Conservation (phyloP, 2,888 invertebrate genomes). For the Brachylomia viminalis region DNA sequence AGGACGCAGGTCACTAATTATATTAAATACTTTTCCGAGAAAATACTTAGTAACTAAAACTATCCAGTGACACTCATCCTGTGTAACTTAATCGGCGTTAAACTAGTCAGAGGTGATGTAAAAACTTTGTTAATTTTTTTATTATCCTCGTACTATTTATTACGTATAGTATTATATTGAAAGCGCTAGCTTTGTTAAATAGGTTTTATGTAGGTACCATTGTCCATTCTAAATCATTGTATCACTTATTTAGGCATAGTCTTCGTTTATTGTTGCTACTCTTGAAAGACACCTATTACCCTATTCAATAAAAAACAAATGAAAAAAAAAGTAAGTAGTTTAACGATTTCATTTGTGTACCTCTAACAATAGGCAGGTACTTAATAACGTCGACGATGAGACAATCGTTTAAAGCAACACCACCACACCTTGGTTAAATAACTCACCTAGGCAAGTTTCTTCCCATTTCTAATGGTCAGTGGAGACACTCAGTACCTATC, state of each 20-base stretch:
- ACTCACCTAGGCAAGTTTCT: neutral
- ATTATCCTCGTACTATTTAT: neutral
- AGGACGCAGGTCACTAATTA: neutral
- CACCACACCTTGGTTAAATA: neutral
- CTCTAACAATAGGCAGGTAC: too few species aligned
- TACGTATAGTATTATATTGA: constrained; percentile 10
- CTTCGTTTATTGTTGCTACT: neutral
- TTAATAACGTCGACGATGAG: neutral
- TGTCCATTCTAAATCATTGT: neutral
- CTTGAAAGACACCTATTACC: neutral
- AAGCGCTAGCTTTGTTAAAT: neutral
- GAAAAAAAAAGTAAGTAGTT: neutral
- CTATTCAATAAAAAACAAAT: neutral
- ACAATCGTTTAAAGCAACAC: neutral
- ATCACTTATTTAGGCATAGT: neutral
- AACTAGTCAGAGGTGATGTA: constrained; percentile 7
- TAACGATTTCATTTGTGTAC: neutral
- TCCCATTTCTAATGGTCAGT: neutral
- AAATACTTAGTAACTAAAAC: constrained; percentile 1
- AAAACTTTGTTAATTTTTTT: constrained; percentile 14
- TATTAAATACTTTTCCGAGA: constrained; percentile 11
- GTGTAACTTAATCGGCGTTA: constrained; percentile 17
- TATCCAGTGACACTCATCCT: constrained; percentile 3
- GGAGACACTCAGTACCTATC: neutral
- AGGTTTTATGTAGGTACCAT: neutral